A percentile compares a stretch with the other conserved stretches of the same genome.
phyloP scores from a whole-genome alignment of 2,888 invertebrate genomes.

The Ectemnius continuus region DNA sequence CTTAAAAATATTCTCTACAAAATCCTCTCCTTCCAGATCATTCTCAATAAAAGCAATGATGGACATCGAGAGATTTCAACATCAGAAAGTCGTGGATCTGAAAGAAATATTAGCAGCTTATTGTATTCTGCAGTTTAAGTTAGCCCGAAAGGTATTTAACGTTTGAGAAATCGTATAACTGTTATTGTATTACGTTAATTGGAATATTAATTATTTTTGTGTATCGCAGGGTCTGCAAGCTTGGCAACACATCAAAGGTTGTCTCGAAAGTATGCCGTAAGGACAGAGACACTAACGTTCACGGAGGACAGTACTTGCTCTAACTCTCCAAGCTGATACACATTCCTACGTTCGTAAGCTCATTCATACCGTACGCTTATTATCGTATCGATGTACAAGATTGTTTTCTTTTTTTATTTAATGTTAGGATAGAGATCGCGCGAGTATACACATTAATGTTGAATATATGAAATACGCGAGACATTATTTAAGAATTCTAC shows the following conservation, averaged over 20 bases:
- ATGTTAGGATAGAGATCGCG: constrained; percentile 52
- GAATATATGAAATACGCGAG: constrained; percentile 38
- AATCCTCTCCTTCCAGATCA: constrained; percentile 79
- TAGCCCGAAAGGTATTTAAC: constrained; percentile 84
- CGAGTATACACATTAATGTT: constrained; percentile 40
- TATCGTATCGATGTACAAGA: constrained; percentile 59
- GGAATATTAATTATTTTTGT: constrained; percentile 28
- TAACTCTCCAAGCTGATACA: constrained; percentile 57
- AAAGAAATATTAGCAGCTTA: constrained; percentile 85
- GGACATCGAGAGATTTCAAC: constrained; percentile 86
- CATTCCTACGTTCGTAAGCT: constrained; percentile 68
- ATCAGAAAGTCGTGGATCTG: constrained; percentile 85
- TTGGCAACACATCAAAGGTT: constrained; percentile 87
- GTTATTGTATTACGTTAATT: not conserved
- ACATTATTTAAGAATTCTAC: constrained; percentile 62
- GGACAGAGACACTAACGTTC: constrained; percentile 26
- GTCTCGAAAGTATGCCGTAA: constrained; percentile 86
- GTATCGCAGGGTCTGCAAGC: constrained; percentile 85
- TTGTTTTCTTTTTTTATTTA: constrained; percentile 62
- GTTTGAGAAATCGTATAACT: not conserved
- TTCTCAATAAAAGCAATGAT: constrained; percentile 84
- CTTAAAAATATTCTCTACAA: not conserved
- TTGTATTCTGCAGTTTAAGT: constrained; percentile 86
- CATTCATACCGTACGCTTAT: constrained; percentile 59
- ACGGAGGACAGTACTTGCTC: constrained; percentile 61